Base-by-base conservation (phyloP, 2,113 vertebrate genomes). In the Lethenteron reissneri region DNA sequence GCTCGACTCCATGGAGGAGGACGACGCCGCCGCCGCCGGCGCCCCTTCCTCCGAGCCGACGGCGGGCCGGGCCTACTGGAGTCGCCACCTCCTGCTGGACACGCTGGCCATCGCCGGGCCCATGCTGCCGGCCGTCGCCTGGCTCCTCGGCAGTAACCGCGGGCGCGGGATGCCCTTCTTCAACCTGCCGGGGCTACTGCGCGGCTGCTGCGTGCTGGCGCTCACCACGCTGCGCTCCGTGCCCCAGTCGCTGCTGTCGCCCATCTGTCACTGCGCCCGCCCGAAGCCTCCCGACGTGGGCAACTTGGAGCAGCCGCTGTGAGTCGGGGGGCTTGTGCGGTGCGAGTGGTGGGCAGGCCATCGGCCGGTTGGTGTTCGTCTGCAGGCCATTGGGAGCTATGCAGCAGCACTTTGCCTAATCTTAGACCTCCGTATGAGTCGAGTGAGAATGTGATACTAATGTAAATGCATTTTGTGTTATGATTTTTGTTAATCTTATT, bases 151-250 rank as follows among this genome's bases (percentile, higher is more conserved):
- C n/a, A 25, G 64, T 8, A n/a, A 25, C 64, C 64, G 25, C n/a
- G 64, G 8, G n/a, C 25, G n/a, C 10, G 64, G 64, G n/a, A n/a
- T 68, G n/a, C 64, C 64, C n/a, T 68, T 68, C 64, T 68, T 68
- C 64, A 68, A 68, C 64, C 25, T 68, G 64, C 64, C 64, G 8
- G 64, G 64, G n/a, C 64, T 68, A 11, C 64, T 68, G 64, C 64
- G 64, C 25, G 64, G 64, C 64, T 68, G 64, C 64, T 68, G 64
- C 64, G n/a, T 68, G 64, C 64, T 68, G 64, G 64, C 64, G n/a
- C 64, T 68, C n/a, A 68, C n/a, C 64, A 17, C 64, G n/a, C 10
- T 68, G 9, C 64, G 64, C 25, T 9, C 64, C 25, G 64, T 68
- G 64, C 64, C 64, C 64, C 64, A 68, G 64, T 68, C 64, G 9